Evolutionary conservation across 1,140 invertebrate species (phyloP).

Genomic region (Drosophila nigrodunni): DNA sequence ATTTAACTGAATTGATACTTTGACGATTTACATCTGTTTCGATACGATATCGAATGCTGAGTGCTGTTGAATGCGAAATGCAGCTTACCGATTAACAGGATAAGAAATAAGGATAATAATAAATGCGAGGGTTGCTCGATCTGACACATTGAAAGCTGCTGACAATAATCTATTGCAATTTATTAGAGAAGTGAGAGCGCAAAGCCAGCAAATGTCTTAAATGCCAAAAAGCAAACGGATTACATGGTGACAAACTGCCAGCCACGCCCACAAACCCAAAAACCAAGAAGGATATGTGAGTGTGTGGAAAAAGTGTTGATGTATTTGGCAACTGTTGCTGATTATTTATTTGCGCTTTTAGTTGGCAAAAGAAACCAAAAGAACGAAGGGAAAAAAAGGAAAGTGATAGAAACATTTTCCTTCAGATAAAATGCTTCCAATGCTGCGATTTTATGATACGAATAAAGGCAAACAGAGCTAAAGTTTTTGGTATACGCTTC

Average conservation of each 20-base stretch:
- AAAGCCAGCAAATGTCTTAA: conserved; percentile 39
- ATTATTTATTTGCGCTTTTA: conserved; percentile 83
- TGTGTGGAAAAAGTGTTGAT: conserved; percentile 60
- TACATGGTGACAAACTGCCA: conserved; percentile 66
- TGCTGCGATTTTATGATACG: conserved; percentile 17
- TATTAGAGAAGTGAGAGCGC: conserved; percentile 50
- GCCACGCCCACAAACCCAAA: conserved; percentile 36
- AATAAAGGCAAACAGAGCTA: conserved; percentile 6
- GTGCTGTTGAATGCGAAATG: conserved; percentile 40
- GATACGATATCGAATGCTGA: conserved; percentile 31
- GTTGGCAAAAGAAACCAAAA: conserved; percentile 39
- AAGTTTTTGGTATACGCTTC: background rate
- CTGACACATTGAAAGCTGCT: conserved; percentile 57
- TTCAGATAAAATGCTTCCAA: conserved; percentile 28
- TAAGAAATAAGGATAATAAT: conserved; percentile 46
- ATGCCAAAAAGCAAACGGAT: conserved; percentile 73
- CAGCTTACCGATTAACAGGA: conserved; percentile 34
- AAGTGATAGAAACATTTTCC: conserved; percentile 19
- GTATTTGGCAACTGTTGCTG: conserved; percentile 82
- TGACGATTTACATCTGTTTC: conserved; percentile 77
- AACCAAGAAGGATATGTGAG: background rate
- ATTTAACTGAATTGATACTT: conserved; percentile 50
- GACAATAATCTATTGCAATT: conserved; percentile 80
- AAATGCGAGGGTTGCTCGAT: conserved; percentile 66
- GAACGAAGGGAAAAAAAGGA: background rate